A percentile compares a stretch with the other conserved stretches of the same genome.
Conservation (phyloP, 2,888 invertebrate genomes). For the Alcis repandata region DNA sequence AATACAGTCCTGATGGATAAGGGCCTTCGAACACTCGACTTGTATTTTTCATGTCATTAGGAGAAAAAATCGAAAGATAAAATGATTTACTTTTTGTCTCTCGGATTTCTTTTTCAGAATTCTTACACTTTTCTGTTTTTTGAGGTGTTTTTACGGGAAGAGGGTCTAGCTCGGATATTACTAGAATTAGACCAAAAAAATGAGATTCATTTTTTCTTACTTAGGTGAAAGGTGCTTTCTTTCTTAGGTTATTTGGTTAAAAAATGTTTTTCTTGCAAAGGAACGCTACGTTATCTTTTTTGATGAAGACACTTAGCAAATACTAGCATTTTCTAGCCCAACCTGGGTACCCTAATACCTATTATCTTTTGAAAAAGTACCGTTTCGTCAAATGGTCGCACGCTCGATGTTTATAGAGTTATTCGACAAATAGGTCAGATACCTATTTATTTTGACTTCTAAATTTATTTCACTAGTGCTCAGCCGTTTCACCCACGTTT, state of each 20-base stretch:
- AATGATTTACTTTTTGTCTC: slow-evolving; percentile 30
- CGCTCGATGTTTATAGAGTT: too few relatives aligned
- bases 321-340: too few relatives aligned
- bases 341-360: too few relatives aligned
- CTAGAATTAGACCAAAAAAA: neutral
- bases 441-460: too few relatives aligned
- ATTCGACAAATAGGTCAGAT: too few relatives aligned
- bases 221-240: neutral
- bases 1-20: slow-evolving; percentile 52
- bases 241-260: neutral
- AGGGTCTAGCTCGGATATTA: neutral
- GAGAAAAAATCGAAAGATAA: slow-evolving; percentile 33
- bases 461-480: too few relatives aligned
- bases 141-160: neutral
- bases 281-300: too few relatives aligned
- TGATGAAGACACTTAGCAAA: too few relatives aligned
- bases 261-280: too few relatives aligned
- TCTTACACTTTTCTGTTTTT: slow-evolving; percentile 6
- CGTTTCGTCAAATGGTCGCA: too few relatives aligned
- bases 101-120: slow-evolving; percentile 12
- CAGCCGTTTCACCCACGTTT: too few relatives aligned
- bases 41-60: slow-evolving; percentile 47
- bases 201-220: neutral
- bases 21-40: slow-evolving; percentile 44
- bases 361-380: too few relatives aligned